These are phyloP conservation scores for Catocala fraxini DNA, from an alignment of 2,888 invertebrate species.

Conservation along the genomic window DNA sequence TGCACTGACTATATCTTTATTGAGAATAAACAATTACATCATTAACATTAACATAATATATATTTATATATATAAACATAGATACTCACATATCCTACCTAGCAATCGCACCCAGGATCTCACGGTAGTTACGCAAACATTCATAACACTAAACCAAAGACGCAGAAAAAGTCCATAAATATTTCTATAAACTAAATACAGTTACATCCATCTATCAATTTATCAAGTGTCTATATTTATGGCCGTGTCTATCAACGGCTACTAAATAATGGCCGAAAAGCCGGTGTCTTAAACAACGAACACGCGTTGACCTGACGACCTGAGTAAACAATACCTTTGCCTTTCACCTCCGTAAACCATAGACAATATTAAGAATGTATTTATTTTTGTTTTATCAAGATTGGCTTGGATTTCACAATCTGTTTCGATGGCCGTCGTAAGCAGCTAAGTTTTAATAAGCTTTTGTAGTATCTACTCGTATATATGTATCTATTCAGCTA, in stretches of 20 bases:
- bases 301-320: slow-evolving; percentile 52
- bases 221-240: slow-evolving; percentile 48
- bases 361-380: slow-evolving; percentile 54
- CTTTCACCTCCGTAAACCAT: slow-evolving; percentile 54
- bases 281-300: slow-evolving; percentile 48
- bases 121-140: too few relatives aligned
- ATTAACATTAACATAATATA: too few relatives aligned
- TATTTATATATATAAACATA: too few relatives aligned
- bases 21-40: too few relatives aligned
- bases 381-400: slow-evolving; percentile 55
- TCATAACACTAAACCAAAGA: too few relatives aligned
- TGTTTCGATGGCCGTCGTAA: too few relatives aligned
- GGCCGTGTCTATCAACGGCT: slow-evolving; percentile 44
- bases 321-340: slow-evolving; percentile 55
- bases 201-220: slow-evolving; percentile 52
- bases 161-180: not conserved
- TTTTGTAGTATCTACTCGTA: too few relatives aligned
- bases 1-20: too few relatives aligned
- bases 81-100: too few relatives aligned
- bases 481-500: too few relatives aligned
- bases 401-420: slow-evolving; percentile 46
- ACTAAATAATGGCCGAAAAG: slow-evolving; percentile 51
- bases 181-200: slow-evolving; percentile 39
- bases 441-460: too few relatives aligned
- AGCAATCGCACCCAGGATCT: too few relatives aligned